Evolutionary conservation across 1,140 invertebrate genomes (phyloP).

Genomic region (Agraylea sexmaculata): DNA sequence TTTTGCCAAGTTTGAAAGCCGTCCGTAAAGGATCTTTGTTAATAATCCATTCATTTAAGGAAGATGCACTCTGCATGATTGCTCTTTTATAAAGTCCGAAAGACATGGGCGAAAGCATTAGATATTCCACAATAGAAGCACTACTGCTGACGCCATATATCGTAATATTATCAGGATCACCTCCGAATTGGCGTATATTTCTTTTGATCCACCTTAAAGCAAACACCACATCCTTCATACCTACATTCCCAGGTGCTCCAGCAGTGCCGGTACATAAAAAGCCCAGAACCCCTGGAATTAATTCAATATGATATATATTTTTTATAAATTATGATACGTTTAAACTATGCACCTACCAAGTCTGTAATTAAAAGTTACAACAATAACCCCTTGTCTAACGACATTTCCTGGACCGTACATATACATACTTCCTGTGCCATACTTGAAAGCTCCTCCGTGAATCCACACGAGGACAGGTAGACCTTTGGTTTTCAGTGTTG

Average conservation of each 20-base stretch:
- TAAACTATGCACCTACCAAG: too few relatives aligned
- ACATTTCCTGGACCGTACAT: not conserved
- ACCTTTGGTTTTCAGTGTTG: slow-evolving; percentile 14
- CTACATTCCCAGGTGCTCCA: slow-evolving; percentile 45
- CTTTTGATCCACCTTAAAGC: slow-evolving; percentile 46
- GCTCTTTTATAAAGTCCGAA: slow-evolving; percentile 45
- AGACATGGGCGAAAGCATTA: slow-evolving; percentile 20
- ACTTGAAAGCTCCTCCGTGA: slow-evolving; percentile 36
- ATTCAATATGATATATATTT: too few relatives aligned
- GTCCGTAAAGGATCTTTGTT: slow-evolving; percentile 26
- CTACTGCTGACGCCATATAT: slow-evolving; percentile 38
- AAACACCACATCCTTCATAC: slow-evolving; percentile 44
- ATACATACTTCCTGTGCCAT: slow-evolving; percentile 25
- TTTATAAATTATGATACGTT: too few relatives aligned
- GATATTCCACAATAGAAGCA: slow-evolving; percentile 25
- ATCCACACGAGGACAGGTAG: slow-evolving; percentile 33
- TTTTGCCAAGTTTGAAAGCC: slow-evolving; percentile 13
- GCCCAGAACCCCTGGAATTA: slow-evolving; percentile 32
- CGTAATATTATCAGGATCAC: slow-evolving; percentile 40
- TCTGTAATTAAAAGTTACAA: slow-evolving; percentile 44
- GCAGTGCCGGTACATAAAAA: slow-evolving; percentile 40
- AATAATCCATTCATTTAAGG: slow-evolving; percentile 31
- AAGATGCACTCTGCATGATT: slow-evolving; percentile 46
- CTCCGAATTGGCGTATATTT: slow-evolving; percentile 51
- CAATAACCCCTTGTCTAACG: slow-evolving; percentile 30